Evolutionary conservation across 2,888 invertebrate species (phyloP).

Genomic region (Drosophila sordidula): DNA sequence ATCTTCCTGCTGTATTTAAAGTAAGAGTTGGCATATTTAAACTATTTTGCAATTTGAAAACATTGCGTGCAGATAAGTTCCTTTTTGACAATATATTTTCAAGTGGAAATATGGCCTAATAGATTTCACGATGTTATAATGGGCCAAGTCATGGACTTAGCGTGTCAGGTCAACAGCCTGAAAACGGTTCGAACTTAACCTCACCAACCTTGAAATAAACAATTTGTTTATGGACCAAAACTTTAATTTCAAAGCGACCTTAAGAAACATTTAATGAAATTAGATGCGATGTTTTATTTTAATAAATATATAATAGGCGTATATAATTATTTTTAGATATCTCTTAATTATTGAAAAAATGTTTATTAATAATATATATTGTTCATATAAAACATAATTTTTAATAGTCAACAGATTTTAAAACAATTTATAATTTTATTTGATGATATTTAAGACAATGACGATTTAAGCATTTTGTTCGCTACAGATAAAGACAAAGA

Average conservation of each 20-base stretch:
- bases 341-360: neutral
- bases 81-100: neutral
- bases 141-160: neutral
- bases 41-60: neutral
- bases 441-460: too few species aligned
- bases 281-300: neutral
- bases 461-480: too few species aligned
- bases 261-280: neutral
- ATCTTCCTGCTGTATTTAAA: neutral
- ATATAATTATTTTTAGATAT: neutral
- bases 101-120: constrained; percentile 11
- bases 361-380: neutral
- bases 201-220: constrained; percentile 3
- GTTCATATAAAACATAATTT: too few species aligned
- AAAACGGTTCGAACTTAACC: constrained; percentile 3
- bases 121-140: constrained; percentile 10
- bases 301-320: neutral
- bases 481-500: neutral
- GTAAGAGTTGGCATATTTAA: neutral
- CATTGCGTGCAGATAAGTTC: constrained; percentile 6
- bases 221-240: neutral
- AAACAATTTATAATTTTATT: too few species aligned
- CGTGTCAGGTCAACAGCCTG: constrained; percentile 5
- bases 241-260: neutral
- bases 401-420: too few species aligned